Conservation (phyloP, 2,888 invertebrate genomes). For the Ennomos fuscantarius region DNA sequence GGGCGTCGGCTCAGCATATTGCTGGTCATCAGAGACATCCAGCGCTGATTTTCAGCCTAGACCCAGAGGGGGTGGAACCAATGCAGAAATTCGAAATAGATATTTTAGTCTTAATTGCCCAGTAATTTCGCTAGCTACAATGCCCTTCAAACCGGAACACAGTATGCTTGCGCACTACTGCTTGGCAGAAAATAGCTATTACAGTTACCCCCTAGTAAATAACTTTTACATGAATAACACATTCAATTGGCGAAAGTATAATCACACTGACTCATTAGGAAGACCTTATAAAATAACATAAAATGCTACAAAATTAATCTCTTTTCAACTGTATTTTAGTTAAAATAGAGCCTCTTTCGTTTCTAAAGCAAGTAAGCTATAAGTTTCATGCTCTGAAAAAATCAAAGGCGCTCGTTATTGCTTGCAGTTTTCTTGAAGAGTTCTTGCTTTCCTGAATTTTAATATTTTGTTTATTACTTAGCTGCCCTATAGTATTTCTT, state of each 20-base stretch:
- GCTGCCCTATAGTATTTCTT: constrained; percentile 1
- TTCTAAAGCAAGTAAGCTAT: constrained; percentile 33
- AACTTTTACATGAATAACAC: constrained; percentile 8
- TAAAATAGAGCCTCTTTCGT: constrained; percentile 31
- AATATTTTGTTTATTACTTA: constrained; percentile 23
- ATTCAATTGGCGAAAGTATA: constrained; percentile 6
- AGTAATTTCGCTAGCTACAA: no score
- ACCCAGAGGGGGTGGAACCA: no score
- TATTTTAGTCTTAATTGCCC: no score
- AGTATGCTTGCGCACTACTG: no score
- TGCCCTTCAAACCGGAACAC: no score
- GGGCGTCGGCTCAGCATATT: no score
- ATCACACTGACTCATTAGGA: neutral
- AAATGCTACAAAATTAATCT: constrained; percentile 34
- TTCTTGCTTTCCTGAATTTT: constrained; percentile 15
- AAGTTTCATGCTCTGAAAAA: constrained; percentile 42
- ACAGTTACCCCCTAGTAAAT: no score
- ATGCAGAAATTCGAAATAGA: no score
- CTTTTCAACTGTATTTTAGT: constrained; percentile 35
- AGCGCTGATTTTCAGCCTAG: no score
- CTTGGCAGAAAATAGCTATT: no score
- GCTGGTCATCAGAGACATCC: no score
- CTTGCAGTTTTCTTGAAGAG: constrained; percentile 25
- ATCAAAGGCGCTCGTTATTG: constrained; percentile 38
- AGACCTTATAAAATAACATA: constrained; percentile 16